Evolutionary conservation across 2,113 vertebrate genomes (phyloP).

Genomic region (Bungarus multicinctus): DNA sequence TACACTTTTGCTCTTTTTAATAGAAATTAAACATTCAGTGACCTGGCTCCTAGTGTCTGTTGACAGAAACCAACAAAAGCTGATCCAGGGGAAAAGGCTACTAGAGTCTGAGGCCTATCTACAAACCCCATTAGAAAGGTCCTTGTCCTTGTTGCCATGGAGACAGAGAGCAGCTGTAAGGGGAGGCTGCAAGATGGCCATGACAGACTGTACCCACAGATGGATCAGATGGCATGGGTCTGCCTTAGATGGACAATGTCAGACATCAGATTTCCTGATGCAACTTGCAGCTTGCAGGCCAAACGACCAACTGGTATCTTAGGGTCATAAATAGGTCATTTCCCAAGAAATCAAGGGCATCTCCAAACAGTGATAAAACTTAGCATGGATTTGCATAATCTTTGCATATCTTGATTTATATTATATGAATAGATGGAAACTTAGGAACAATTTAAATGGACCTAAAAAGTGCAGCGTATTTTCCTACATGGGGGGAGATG

Average conservation of each 20-base stretch:
- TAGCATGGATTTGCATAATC: not conserved
- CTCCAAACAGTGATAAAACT: not conserved
- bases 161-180: slow-evolving; percentile 62
- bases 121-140: slow-evolving; percentile 45
- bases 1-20: not conserved
- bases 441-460: no score
- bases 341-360: not conserved
- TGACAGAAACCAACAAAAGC: not conserved
- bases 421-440: not conserved
- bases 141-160: slow-evolving; percentile 62
- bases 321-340: not conserved
- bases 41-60: slow-evolving; percentile 22
- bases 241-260: not conserved
- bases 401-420: not conserved
- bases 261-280: not conserved
- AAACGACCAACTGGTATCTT: not conserved
- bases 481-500: no score
- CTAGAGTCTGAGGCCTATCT: slow-evolving; percentile 28
- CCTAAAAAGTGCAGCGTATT: no score
- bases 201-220: slow-evolving; percentile 13
- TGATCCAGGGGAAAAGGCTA: not conserved
- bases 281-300: not conserved
- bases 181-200: slow-evolving; percentile 28
- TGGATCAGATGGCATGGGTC: not conserved
- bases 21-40: not conserved